phyloP scores from a whole-genome alignment of 2,888 invertebrate genomes.

The Cheilosia impressa region DNA sequence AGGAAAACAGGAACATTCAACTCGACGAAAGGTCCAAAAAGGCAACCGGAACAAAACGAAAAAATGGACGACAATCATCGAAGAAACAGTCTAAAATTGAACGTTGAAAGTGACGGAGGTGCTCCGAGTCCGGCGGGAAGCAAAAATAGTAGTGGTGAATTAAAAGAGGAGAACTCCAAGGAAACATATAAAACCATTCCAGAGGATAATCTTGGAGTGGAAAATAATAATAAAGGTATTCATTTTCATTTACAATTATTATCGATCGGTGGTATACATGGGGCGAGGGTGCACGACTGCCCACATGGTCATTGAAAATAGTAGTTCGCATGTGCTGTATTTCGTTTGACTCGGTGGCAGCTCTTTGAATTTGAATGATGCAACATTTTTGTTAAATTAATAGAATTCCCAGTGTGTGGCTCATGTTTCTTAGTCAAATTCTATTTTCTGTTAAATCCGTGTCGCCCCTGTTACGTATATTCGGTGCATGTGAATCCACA shows the following conservation, averaged over 20 bases:
- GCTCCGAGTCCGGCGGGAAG: slow-evolving; percentile 54
- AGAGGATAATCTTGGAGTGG: slow-evolving; percentile 84
- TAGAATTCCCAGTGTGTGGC: neutral
- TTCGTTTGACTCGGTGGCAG: neutral
- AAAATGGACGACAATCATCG: slow-evolving; percentile 58
- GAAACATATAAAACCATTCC: slow-evolving; percentile 86
- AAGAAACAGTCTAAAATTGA: slow-evolving; percentile 77
- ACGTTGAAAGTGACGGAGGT: slow-evolving; percentile 68
- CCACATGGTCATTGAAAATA: slow-evolving; percentile 3
- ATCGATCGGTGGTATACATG: neutral
- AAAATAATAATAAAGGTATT: slow-evolving; percentile 61
- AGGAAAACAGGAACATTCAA: slow-evolving; percentile 31
- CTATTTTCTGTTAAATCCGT: neutral
- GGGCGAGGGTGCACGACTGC: neutral
- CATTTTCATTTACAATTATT: slow-evolving; percentile 33
- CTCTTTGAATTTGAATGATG: slow-evolving; percentile 35
- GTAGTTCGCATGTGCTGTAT: slow-evolving; percentile 32
- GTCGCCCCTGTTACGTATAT: neutral
- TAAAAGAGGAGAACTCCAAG: slow-evolving; percentile 50
- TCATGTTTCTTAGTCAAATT: slow-evolving; percentile 4
- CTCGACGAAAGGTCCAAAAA: slow-evolving; percentile 55
- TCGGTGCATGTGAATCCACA: neutral
- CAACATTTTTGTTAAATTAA: slow-evolving; percentile 38
- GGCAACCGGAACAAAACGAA: slow-evolving; percentile 50
- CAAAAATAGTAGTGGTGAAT: slow-evolving; percentile 4